Percentiles rank a stretch among this genome's conserved stretches.
phyloP scores from a whole-genome alignment of 92 coral and sea anemone genomes.

The Palythoa grandiflora region DNA sequence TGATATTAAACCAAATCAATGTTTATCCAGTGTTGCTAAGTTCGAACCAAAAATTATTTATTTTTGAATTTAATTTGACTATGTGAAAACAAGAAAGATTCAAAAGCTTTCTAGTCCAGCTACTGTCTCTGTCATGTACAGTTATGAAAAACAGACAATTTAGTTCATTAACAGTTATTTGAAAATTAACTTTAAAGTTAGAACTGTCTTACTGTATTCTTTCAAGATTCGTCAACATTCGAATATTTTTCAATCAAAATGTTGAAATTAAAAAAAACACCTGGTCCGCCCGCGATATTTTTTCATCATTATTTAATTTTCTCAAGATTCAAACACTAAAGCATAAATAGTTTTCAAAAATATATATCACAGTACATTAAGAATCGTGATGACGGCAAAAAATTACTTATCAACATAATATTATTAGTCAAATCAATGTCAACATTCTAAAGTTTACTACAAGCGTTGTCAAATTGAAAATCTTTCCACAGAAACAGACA shows the following conservation, averaged over 20 bases:
- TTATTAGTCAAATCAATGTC: not conserved
- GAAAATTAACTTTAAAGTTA: not conserved
- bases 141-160: not conserved
- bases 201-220: not conserved
- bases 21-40: not conserved
- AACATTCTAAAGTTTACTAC: not conserved
- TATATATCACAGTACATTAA: not conserved
- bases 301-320: not conserved
- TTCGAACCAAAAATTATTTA: not conserved
- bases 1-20: too few species aligned
- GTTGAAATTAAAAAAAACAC: not conserved
- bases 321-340: not conserved
- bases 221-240: not conserved
- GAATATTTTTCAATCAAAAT: not conserved
- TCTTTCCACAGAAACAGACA: not conserved
- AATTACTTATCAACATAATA: not conserved
- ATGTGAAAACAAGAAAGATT: not conserved
- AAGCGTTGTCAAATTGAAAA: not conserved
- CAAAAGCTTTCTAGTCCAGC: not conserved
- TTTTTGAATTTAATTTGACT: not conserved
- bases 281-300: not conserved
- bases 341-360: not conserved
- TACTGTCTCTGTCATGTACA: not conserved
- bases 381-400: not conserved
- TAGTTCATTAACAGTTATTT: not conserved